Conservation (phyloP, 2,888 invertebrate species). For the Lycocerus yunnanus region DNA sequence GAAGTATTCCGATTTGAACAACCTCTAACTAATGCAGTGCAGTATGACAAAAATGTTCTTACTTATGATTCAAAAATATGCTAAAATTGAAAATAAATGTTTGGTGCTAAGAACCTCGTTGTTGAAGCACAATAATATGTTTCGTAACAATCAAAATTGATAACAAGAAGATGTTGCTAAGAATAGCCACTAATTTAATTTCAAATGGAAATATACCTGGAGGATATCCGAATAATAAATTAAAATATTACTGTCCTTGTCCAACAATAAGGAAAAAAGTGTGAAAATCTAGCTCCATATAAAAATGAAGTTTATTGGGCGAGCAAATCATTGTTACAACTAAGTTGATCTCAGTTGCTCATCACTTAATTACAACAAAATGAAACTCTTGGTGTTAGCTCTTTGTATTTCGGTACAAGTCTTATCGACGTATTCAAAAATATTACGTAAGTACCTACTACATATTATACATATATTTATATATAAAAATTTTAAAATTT, state of each 20-base stretch:
- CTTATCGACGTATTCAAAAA: background rate
- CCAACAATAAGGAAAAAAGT: background rate
- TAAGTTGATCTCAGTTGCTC: background rate
- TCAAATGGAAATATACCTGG: too few species aligned
- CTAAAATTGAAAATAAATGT: too few species aligned
- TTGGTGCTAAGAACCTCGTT: too few species aligned
- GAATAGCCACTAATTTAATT: too few species aligned
- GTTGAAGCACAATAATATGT: background rate
- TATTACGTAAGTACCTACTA: background rate
- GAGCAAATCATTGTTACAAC: background rate
- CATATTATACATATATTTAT: too few species aligned
- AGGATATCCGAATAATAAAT: background rate
- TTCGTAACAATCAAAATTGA: background rate
- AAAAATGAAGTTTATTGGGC: background rate
- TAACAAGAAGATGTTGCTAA: too few species aligned
- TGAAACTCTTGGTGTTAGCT: background rate
- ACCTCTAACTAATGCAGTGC: too few species aligned
- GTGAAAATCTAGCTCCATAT: background rate
- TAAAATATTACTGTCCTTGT: background rate
- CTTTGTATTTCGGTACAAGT: background rate
- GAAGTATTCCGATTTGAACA: background rate
- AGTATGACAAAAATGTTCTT: too few species aligned
- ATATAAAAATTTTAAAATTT: too few species aligned
- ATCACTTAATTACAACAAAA: background rate
- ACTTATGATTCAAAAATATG: too few species aligned